Conservation (phyloP, 2,797 vertebrate genomes). For the Mus caroli region DNA sequence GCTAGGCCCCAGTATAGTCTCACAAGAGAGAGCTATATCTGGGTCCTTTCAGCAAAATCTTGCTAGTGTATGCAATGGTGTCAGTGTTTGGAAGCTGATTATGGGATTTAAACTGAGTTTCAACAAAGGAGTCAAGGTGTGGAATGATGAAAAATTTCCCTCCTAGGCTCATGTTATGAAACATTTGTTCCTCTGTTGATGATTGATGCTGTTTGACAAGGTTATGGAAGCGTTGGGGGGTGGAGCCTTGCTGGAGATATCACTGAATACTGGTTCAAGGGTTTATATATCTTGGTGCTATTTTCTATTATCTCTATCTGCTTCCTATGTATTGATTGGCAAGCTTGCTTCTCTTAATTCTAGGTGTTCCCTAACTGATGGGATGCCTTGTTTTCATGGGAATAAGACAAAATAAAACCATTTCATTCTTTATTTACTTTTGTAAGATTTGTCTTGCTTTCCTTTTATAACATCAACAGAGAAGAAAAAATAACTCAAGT, state of each 20-base stretch:
- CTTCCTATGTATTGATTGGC: neutral
- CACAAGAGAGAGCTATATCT: too few relatives aligned
- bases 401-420: neutral
- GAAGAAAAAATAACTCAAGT: neutral
- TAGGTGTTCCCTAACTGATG: neutral
- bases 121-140: neutral
- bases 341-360: neutral
- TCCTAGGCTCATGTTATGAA: neutral
- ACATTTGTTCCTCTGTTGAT: neutral
- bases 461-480: neutral
- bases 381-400: neutral
- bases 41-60: too few relatives aligned
- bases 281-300: neutral
- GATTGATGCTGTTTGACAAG: neutral
- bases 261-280: neutral
- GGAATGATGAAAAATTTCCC: neutral
- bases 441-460: neutral
- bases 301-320: neutral
- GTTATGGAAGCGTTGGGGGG: neutral
- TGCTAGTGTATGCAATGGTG: too few relatives aligned
- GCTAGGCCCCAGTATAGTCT: too few relatives aligned
- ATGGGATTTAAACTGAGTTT: neutral
- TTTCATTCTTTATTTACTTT: neutral
- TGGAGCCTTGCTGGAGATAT: neutral
- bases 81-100: too few relatives aligned